A percentile compares a stretch with the other conserved stretches of the same genome.
Evolutionary conservation across 2,113 vertebrate species (phyloP).

Genomic region (Gnathonemus echidnorhynchus): DNA sequence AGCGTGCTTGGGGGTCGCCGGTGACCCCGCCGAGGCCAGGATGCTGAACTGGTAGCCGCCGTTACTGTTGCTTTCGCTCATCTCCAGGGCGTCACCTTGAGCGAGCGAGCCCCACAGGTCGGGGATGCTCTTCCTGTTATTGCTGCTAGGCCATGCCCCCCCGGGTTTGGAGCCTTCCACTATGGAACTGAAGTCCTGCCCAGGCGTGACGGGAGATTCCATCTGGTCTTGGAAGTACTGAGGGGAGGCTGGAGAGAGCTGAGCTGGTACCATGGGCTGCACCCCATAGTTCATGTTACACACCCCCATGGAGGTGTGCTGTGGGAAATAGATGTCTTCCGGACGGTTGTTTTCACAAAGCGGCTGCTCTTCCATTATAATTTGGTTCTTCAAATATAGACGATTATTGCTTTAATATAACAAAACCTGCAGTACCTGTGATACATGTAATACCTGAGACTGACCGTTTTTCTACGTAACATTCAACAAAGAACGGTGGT

Average conservation of each 20-base stretch:
- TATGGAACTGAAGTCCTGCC: conserved; percentile 56
- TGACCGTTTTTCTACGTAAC: background rate
- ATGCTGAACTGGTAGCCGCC: conserved; percentile 51
- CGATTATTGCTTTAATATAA: conserved; percentile 3
- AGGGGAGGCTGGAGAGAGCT: conserved; percentile 67
- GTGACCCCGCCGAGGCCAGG: conserved; percentile 52
- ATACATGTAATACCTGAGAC: background rate
- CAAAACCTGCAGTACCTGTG: background rate
- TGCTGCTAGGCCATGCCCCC: conserved; percentile 35
- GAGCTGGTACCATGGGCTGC: conserved; percentile 58
- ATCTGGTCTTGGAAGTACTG: conserved; percentile 66
- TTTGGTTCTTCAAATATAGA: background rate
- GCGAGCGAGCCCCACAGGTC: conserved; percentile 52
- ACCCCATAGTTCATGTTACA: conserved; percentile 64
- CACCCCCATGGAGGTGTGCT: conserved; percentile 54
- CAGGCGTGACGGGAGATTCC: conserved; percentile 39
- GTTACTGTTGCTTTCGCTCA: conserved; percentile 20
- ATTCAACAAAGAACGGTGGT: background rate
- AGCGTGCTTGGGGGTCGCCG: conserved; percentile 61
- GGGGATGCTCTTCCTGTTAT: conserved; percentile 57
- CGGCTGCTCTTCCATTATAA: conserved; percentile 72
- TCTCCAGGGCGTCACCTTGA: conserved; percentile 28
- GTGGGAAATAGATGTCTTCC: conserved; percentile 68
- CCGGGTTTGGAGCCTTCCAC: conserved; percentile 55
- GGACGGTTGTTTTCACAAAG: conserved; percentile 69